Evolutionary conservation across 37 sponge, comb jelly and placozoan genomes (phyloP).

Genomic region (Crambe crambe): DNA sequence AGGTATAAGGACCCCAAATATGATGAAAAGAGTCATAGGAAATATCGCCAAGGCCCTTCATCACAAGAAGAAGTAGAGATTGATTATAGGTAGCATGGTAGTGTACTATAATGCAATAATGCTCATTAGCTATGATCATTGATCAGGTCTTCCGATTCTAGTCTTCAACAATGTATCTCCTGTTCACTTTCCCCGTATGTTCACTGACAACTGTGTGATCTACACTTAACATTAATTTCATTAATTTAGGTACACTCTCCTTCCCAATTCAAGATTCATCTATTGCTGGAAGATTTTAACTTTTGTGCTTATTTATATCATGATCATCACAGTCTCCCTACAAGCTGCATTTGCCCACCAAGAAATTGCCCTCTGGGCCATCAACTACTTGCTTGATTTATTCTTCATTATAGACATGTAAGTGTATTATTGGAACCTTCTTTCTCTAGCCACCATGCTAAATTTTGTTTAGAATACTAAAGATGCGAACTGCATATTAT

Average conservation of each 20-base stretch:
- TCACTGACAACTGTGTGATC: no score
- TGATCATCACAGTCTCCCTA: slow-evolving; percentile 41
- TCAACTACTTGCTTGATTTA: slow-evolving; percentile 70
- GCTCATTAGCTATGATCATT: no score
- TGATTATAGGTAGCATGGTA: no score
- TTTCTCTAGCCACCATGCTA: no score
- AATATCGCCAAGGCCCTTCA: no score
- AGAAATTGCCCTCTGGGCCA: slow-evolving; percentile 34
- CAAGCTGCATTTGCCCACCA: slow-evolving; percentile 69
- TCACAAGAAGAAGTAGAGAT: no score
- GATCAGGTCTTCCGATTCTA: no score
- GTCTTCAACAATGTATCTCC: no score
- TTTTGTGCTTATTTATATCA: slow-evolving; percentile 30
- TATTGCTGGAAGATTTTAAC: slow-evolving; percentile 53
- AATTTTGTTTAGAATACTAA: slow-evolving; percentile 66
- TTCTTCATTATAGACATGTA: slow-evolving; percentile 75
- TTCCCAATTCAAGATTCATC: slow-evolving; percentile 45
- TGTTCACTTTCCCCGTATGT: no score
- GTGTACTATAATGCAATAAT: no score
- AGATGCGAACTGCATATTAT: slow-evolving; percentile 70
- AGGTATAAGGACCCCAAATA: no score
- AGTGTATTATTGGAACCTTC: slow-evolving; percentile 1
- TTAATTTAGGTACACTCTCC: slow-evolving; percentile 56
- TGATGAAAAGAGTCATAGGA: no score
- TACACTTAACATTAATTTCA: background rate